These are phyloP conservation scores for Betta splendens DNA, from an alignment of 2,797 vertebrate species.

Conservation along the genomic window DNA sequence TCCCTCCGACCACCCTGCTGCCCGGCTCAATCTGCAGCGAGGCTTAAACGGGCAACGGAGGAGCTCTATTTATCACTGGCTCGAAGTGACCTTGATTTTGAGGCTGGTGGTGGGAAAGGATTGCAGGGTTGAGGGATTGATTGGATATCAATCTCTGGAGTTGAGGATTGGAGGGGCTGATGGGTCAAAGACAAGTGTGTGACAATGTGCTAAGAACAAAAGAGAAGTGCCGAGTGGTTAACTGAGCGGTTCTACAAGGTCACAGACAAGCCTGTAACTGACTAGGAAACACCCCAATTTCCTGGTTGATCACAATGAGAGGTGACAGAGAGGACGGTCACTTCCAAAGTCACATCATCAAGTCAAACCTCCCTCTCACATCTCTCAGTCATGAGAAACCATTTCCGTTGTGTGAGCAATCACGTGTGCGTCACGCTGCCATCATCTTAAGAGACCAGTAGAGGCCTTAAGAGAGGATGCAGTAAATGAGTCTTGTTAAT, in stretches of 20 bases:
- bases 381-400: slow-evolving; percentile 1
- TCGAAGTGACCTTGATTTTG: slow-evolving; percentile 57
- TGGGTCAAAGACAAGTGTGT: slow-evolving; percentile 21
- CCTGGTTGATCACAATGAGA: neutral
- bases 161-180: slow-evolving; percentile 23
- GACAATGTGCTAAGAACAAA: slow-evolving; percentile 30
- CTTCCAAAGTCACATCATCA: slow-evolving; percentile 24
- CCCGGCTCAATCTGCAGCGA: slow-evolving; percentile 49
- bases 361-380: slow-evolving; percentile 6
- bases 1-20: slow-evolving; percentile 50
- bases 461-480: slow-evolving; percentile 55
- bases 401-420: slow-evolving; percentile 26
- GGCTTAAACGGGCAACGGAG: slow-evolving; percentile 57
- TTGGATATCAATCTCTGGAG: slow-evolving; percentile 24
- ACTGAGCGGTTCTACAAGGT: slow-evolving; percentile 27
- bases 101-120: slow-evolving; percentile 20
- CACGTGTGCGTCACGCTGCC: slow-evolving; percentile 34
- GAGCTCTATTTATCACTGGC: slow-evolving; percentile 40
- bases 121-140: slow-evolving; percentile 28
- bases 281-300: slow-evolving; percentile 15
- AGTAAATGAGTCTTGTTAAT: slow-evolving; percentile 72
- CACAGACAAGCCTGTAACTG: slow-evolving; percentile 28
- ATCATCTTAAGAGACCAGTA: slow-evolving; percentile 37
- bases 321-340: slow-evolving; percentile 15
- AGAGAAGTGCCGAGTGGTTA: slow-evolving; percentile 2